Percentiles rank a stretch among this genome's conserved stretches.
These are phyloP conservation scores for Eretmocerus hayati DNA, from an alignment of 2,888 invertebrate genomes.

Conservation along the genomic window DNA sequence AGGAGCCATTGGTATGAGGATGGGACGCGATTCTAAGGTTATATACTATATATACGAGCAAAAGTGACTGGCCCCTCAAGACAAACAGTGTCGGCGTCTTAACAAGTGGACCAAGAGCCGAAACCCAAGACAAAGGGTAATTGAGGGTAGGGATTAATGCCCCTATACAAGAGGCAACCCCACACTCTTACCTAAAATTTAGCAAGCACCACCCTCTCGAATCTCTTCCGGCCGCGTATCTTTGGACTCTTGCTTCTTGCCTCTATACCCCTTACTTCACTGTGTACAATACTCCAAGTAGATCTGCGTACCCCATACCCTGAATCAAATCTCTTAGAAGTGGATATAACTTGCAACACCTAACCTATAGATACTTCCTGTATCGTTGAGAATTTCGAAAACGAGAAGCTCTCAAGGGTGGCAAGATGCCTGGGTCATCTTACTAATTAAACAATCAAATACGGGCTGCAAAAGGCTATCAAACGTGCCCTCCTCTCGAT, in stretches of 20 bases:
- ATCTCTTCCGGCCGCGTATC: too few relatives aligned
- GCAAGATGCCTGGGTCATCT: slow-evolving; percentile 41
- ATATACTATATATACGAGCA: too few relatives aligned
- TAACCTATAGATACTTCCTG: background rate
- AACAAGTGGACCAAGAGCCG: slow-evolving; percentile 49
- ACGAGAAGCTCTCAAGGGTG: slow-evolving; percentile 23
- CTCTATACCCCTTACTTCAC: slow-evolving; percentile 7
- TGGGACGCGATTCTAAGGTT: too few relatives aligned
- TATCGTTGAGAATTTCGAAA: slow-evolving; percentile 5
- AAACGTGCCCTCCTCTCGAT: slow-evolving; percentile 5
- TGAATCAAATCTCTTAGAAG: too few relatives aligned
- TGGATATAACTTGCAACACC: too few relatives aligned
- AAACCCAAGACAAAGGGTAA: slow-evolving; percentile 49
- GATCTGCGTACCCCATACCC: too few relatives aligned
- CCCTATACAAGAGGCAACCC: slow-evolving; percentile 46
- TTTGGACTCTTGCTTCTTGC: slow-evolving; percentile 32
- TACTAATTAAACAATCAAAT: slow-evolving; percentile 48
- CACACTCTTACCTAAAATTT: too few relatives aligned
- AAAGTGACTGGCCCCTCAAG: slow-evolving; percentile 41
- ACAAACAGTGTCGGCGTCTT: slow-evolving; percentile 49
- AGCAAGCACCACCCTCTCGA: background rate
- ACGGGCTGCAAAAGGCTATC: slow-evolving; percentile 36
- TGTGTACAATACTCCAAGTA: slow-evolving; percentile 2
- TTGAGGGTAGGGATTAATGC: slow-evolving; percentile 49
- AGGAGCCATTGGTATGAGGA: background rate